These are phyloP conservation scores for Squalus acanthias DNA, from an alignment of 2,797 vertebrate genomes.

Conservation along the genomic window DNA sequence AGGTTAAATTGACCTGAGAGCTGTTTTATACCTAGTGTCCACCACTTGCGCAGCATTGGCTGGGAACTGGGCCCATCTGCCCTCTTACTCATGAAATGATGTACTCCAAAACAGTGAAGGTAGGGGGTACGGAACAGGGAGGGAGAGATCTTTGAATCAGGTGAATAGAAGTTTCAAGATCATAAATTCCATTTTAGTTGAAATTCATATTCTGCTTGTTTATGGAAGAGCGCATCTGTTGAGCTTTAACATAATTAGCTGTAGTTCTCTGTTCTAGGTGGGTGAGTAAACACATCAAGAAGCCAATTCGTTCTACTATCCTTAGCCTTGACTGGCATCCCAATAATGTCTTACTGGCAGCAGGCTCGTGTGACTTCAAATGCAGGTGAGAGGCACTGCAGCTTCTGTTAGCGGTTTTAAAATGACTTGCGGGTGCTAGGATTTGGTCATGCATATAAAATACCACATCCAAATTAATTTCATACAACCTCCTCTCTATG, in stretches of 20 bases:
- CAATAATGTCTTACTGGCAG: conserved; percentile 91
- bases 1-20: neutral
- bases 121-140: neutral
- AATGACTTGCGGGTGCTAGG: neutral
- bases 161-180: neutral
- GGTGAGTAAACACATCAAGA: conserved; percentile 99
- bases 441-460: neutral
- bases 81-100: neutral
- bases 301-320: conserved; percentile 93
- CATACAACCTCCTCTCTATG: conserved; percentile 24
- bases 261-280: conserved; percentile 65
- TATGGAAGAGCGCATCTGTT: neutral
- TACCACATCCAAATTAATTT: conserved; percentile 6
- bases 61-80: neutral
- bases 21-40: neutral
- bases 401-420: neutral
- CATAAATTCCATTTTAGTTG: neutral
- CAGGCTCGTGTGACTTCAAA: conserved; percentile 97
- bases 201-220: neutral
- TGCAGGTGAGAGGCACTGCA: conserved; percentile 72
- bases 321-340: conserved; percentile 98
- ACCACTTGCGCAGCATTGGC: neutral
- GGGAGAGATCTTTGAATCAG: neutral
- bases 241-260: neutral
- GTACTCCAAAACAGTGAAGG: neutral